Conservation (phyloP, 2,888 invertebrate species). For the Tetragonula carbonaria region DNA sequence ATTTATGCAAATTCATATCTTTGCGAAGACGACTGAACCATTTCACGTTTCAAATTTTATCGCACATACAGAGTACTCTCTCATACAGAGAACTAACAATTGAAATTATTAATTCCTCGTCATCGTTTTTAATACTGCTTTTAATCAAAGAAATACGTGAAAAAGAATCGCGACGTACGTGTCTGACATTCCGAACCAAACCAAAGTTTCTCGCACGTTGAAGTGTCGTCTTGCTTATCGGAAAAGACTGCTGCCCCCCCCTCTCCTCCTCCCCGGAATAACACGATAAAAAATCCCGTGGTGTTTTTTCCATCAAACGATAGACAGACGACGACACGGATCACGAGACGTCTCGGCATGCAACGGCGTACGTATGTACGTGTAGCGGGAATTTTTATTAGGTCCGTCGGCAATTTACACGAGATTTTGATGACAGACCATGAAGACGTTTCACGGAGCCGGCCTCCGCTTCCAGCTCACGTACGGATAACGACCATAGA, state of each 20-base stretch:
- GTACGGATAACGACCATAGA: conserved; percentile 71
- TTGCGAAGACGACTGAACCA: too few relatives aligned
- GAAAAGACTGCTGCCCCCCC: background rate
- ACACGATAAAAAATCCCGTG: conserved; percentile 22
- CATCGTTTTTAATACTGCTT: too few relatives aligned
- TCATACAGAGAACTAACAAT: too few relatives aligned
- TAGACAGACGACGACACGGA: conserved; percentile 4
- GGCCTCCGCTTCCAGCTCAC: conserved; percentile 63
- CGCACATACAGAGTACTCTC: too few relatives aligned
- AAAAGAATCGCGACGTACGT: background rate
- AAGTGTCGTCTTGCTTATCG: background rate
- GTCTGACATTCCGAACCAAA: background rate
- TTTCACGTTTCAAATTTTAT: too few relatives aligned
- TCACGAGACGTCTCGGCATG: conserved; percentile 2
- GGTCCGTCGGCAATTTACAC: conserved; percentile 65
- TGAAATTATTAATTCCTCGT: too few relatives aligned
- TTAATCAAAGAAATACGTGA: too few relatives aligned
- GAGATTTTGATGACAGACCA: conserved; percentile 66
- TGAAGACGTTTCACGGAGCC: conserved; percentile 68
- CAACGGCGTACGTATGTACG: background rate
- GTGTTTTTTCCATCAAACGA: conserved; percentile 42
- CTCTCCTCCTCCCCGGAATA: too few relatives aligned
- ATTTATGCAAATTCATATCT: too few relatives aligned
- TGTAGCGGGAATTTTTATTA: conserved; percentile 61
- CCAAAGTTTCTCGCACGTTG: background rate